Conservation (phyloP, 2,888 invertebrate species). For the Apodemia hepburni region DNA sequence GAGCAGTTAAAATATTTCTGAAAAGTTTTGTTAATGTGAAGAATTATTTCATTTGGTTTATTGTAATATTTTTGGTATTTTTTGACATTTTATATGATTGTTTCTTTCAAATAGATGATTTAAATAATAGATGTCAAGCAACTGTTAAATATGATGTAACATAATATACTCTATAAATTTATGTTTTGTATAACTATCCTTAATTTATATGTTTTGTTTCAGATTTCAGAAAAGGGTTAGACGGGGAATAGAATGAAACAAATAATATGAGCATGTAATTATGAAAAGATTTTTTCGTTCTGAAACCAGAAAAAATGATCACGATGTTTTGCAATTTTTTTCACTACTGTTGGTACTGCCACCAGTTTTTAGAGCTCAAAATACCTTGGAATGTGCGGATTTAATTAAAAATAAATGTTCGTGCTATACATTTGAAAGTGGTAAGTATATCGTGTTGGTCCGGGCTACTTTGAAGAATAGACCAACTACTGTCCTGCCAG, state of each 20-base stretch:
- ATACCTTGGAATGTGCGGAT: slow-evolving; percentile 83
- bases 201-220: slow-evolving; percentile 43
- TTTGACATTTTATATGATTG: no score
- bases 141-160: no score
- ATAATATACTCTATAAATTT: no score
- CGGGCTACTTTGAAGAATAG: no score
- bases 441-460: slow-evolving; percentile 53
- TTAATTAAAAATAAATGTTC: slow-evolving; percentile 90
- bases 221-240: slow-evolving; percentile 43
- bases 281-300: slow-evolving; percentile 67
- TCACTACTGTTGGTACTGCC: slow-evolving; percentile 66
- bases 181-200: no score
- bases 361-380: slow-evolving; percentile 70
- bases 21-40: no score
- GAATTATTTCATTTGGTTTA: no score
- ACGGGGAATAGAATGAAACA: slow-evolving; percentile 26
- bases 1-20: no score
- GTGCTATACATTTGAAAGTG: slow-evolving; percentile 95
- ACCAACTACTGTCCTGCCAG: no score
- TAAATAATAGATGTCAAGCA: no score
- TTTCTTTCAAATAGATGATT: no score
- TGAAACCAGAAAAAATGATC: slow-evolving; percentile 59
- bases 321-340: slow-evolving; percentile 62
- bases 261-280: slow-evolving; percentile 65
- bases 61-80: no score